A percentile compares a stretch with the other conserved stretches of the same genome.
Evolutionary conservation across 2,113 vertebrate genomes (phyloP).

Genomic region (Marmota monax): DNA sequence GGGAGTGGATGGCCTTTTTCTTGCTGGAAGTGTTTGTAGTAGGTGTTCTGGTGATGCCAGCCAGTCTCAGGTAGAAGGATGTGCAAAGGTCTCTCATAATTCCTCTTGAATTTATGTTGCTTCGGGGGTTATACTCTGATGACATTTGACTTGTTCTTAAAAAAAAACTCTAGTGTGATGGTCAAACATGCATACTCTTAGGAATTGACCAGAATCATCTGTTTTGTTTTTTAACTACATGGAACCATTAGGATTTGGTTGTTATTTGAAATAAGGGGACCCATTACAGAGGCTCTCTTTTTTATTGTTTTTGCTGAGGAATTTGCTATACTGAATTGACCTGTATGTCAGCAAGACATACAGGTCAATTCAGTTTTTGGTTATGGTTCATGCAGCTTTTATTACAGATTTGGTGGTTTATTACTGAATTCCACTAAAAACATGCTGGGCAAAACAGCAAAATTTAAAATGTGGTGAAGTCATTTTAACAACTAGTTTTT

Average conservation of each 20-base stretch:
- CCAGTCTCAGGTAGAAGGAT: neutral
- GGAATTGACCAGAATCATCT: neutral
- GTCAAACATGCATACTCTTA: neutral
- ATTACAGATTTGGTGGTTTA: conserved; percentile 6
- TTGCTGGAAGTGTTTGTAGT: neutral
- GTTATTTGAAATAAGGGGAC: conserved; percentile 46
- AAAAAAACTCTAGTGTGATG: neutral
- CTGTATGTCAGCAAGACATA: neutral
- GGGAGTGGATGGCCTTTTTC: neutral
- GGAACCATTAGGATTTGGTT: neutral
- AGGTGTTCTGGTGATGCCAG: neutral
- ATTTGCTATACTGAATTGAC: neutral
- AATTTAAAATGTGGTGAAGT: neutral
- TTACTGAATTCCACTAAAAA: conserved; percentile 21
- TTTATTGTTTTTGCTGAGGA: conserved; percentile 1
- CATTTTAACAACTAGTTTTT: neutral
- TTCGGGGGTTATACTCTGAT: neutral
- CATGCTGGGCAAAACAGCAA: neutral
- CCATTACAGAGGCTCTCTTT: neutral
- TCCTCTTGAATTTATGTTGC: neutral
- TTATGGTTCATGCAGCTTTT: neutral
- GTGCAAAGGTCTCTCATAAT: neutral
- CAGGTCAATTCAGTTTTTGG: too few relatives aligned
- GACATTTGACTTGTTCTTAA: neutral
- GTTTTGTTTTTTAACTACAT: conserved; percentile 4